Evolutionary conservation across 1,140 invertebrate species (phyloP).

Genomic region (Seison nebaliae): DNA sequence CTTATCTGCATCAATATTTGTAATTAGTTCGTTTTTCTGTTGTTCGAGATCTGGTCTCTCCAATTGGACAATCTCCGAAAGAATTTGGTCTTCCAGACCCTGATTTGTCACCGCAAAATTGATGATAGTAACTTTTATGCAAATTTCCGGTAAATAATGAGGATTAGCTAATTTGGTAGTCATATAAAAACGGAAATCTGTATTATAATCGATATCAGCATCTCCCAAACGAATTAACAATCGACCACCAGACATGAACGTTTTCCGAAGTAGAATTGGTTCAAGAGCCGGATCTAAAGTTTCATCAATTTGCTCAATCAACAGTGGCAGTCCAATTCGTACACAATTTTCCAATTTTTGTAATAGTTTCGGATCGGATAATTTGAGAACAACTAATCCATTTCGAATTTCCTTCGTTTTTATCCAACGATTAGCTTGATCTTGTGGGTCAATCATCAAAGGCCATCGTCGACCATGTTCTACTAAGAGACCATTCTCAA

Average conservation of each 20-base stretch:
- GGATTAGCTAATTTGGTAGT: slow-evolving; percentile 29
- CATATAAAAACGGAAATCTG: slow-evolving; percentile 27
- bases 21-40: slow-evolving; percentile 9
- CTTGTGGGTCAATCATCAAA: slow-evolving; percentile 62
- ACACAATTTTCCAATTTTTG: slow-evolving; percentile 27
- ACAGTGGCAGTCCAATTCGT: slow-evolving; percentile 27
- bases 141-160: slow-evolving; percentile 27
- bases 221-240: slow-evolving; percentile 18
- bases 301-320: slow-evolving; percentile 28
- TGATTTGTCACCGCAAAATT: slow-evolving; percentile 28
- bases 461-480: slow-evolving; percentile 51
- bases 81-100: slow-evolving; percentile 33
- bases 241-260: slow-evolving; percentile 16
- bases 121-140: slow-evolving; percentile 29
- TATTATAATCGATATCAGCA: slow-evolving; percentile 25
- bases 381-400: slow-evolving; percentile 26
- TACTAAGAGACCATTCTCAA: slow-evolving; percentile 58
- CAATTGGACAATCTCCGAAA: slow-evolving; percentile 26
- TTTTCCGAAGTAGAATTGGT: slow-evolving; percentile 21
- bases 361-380: slow-evolving; percentile 22
- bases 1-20: slow-evolving; percentile 19
- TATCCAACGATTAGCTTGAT: slow-evolving; percentile 36
- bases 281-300: slow-evolving; percentile 27
- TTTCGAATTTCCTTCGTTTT: slow-evolving; percentile 27
- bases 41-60: slow-evolving; percentile 12